Base-by-base conservation (phyloP, 2,888 invertebrate genomes). In the Volucella inanis region DNA sequence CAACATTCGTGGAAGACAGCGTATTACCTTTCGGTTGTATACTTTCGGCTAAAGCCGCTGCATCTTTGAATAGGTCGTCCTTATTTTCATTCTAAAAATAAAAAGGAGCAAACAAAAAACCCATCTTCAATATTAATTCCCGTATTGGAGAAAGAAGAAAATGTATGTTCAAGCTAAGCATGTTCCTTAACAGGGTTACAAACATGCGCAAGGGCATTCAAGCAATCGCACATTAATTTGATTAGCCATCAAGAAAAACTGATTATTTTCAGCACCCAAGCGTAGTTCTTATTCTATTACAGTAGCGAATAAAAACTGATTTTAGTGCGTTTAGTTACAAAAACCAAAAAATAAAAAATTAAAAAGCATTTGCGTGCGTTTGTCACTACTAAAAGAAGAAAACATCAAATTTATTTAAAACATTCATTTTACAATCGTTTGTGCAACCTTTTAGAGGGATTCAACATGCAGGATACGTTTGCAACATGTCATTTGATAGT, bases 1-100 rank as follows among this genome's bases (percentile, higher is more conserved):
- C 98, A 89, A 98, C 98, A 92, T 96, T 96, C 70, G 99, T 98
- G 76, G 98, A 98, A 88, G 98, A 97, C 88, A 99, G 93, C 22
- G 99, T 99, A 90, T 98, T 98, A 90, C 99, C 99, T 91, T 98
- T 99, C 2, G 99, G 99, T 92, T 99, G 99, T 91, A 99, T 96
- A 92, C 98, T 96, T 92, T 98, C 97, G 57, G 99, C 99, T 89
- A 98, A 94, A 71, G 97, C 97, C 61, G 98, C 98, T 67, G 98
- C 98, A 93, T 98, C 97, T 91, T 97, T 97, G 90, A 98, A 96
- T 92, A 97, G 94, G 90, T 94, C 94, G 90, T 94, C 94, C 88
- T 94, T 94, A 88, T 93, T 89, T 45, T 78, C 89, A 87, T 74
- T 80, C 89, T 89, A 67, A 78, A 87, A 22, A 22, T 3, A 22